Evolutionary conservation across 2,797 vertebrate species (phyloP).

Genomic region (Sibirionetta formosa): DNA sequence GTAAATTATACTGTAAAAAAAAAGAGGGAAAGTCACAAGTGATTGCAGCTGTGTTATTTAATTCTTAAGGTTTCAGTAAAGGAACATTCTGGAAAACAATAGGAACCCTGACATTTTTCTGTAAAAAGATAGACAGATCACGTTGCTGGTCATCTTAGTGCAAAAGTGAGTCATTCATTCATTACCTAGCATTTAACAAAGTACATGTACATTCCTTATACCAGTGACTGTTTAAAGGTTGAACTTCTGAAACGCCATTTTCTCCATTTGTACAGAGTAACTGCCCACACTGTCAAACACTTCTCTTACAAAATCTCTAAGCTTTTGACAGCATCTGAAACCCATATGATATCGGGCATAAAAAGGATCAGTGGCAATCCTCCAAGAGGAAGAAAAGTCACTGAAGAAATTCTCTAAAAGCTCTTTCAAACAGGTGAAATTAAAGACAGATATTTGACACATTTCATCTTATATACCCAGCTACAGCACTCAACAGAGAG

Average conservation of each 20-base stretch:
- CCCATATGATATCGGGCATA: not conserved
- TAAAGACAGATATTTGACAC: not conserved
- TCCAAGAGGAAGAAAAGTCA: not conserved
- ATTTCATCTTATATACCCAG: not conserved
- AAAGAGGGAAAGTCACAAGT: not conserved
- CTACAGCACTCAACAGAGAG: not conserved
- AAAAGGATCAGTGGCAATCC: not conserved
- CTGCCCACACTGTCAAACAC: not conserved
- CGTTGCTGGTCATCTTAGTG: not conserved
- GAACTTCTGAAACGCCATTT: not conserved
- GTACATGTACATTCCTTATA: not conserved
- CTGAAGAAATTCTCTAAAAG: not conserved
- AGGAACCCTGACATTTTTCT: not conserved
- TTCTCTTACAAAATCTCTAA: not conserved
- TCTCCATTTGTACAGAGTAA: not conserved
- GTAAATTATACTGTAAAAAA: not conserved
- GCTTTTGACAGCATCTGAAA: slow-evolving; percentile 10
- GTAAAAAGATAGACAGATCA: not conserved
- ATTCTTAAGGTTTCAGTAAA: not conserved
- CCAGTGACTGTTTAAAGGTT: not conserved
- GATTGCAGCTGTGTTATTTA: not conserved
- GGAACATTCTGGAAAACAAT: not conserved
- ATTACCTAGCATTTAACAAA: not conserved
- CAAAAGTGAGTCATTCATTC: not conserved
- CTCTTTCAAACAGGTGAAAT: not conserved